Base-by-base conservation (phyloP, 2,888 invertebrate genomes). In the Himalopsyche japonica region DNA sequence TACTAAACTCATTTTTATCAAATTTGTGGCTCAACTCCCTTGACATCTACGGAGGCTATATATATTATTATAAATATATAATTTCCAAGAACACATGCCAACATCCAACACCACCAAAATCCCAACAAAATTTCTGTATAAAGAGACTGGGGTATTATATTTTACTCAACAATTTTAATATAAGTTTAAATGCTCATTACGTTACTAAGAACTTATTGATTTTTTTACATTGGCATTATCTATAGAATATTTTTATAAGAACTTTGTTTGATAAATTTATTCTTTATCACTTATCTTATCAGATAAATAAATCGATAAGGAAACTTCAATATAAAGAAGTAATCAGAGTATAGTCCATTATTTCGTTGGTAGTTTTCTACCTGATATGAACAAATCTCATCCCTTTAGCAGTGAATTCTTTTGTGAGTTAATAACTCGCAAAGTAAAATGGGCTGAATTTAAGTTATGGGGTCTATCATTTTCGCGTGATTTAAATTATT, bases 401-500 rank as follows among this genome's bases (percentile, higher is more conserved):
- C 78, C 30, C 24, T 57, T 57, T 10, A 57, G 24, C 57, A 57
- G 57, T 57, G 57, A 57, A 57, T 57, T 57, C 57, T 57, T 57
- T 57, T 76, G 82, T 82, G 82, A 78, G 79, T 82, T 82, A n/a
- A 37, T 70, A 32, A 82, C 82, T 70, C 79, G 37, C 70, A 79
- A 79, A 20, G 24, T 32, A 79, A 84, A 57, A 84, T 84, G 84
- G 84, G 84, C 84, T 84, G 84, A 84, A 84, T 78, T 64, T 12
- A 77, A 64, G 30, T 70, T 81, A 30, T 81, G 78, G 81, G 78
- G 84, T 32, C 32, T 78, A 32, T 81, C 49, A 57, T 57, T 77
- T 81, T 77, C 34, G 37, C 48, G 81, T 77, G 84, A 78, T 78
- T 81, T 81, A 30, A 84, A 84, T 43, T 84, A 84, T 30, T 76